These are phyloP conservation scores for Drosophila lacteicornis DNA, from an alignment of 1,140 invertebrate genomes.

Conservation along the genomic window DNA sequence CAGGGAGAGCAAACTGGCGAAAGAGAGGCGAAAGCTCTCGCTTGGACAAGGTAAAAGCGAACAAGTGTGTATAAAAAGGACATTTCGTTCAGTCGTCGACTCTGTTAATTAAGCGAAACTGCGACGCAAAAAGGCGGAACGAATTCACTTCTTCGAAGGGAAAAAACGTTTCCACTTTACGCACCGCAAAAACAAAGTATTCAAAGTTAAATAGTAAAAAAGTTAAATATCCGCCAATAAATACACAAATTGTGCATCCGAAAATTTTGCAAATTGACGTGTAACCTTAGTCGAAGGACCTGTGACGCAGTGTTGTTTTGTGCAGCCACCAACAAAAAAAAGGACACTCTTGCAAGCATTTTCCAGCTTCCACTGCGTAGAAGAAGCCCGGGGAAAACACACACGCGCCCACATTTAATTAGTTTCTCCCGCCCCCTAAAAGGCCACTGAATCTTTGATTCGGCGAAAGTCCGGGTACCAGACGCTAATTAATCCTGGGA, in stretches of 20 bases:
- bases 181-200: constrained; percentile 22
- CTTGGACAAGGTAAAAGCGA: constrained; percentile 69
- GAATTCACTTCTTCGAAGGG: constrained; percentile 19
- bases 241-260: not conserved
- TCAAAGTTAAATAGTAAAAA: constrained; percentile 12
- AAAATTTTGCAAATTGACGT: not conserved
- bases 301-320: constrained; percentile 32
- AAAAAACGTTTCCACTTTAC: constrained; percentile 23
- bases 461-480: constrained; percentile 27
- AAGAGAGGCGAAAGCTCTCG: constrained; percentile 51
- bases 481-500: constrained; percentile 49
- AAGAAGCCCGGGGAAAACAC: constrained; percentile 35
- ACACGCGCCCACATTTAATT: constrained; percentile 32
- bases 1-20: constrained; percentile 16
- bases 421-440: not conserved
- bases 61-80: constrained; percentile 84
- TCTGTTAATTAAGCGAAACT: constrained; percentile 72
- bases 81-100: constrained; percentile 80
- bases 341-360: constrained; percentile 31
- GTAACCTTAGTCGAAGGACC: constrained; percentile 27
- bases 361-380: constrained; percentile 65
- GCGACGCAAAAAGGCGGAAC: constrained; percentile 66
- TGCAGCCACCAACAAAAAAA: constrained; percentile 39
- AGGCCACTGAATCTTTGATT: constrained; percentile 40
- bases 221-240: constrained; percentile 10